A percentile compares a stretch with the other conserved stretches of the same genome.
phyloP scores from a whole-genome alignment of 2,888 invertebrate genomes.

The Drosophila demipolita region DNA sequence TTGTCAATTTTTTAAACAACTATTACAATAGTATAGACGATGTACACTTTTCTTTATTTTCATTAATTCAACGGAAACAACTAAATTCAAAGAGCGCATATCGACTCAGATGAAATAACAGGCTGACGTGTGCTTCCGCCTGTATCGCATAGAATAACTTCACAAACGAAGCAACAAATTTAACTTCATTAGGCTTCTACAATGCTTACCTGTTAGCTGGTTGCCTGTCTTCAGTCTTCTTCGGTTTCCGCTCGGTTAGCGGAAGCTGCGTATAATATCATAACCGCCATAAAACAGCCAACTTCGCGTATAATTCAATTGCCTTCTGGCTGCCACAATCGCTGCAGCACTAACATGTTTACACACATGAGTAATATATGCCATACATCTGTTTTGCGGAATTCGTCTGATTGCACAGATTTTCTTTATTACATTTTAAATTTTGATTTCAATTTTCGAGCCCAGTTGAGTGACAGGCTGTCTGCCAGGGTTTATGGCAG shows the following conservation, averaged over 20 bases:
- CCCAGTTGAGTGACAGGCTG: conserved; percentile 28
- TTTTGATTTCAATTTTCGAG: conserved; percentile 46
- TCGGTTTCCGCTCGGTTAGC: conserved; percentile 57
- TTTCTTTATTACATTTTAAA: conserved; percentile 54
- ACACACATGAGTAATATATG: conserved; percentile 21
- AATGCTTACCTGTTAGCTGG: conserved; percentile 34
- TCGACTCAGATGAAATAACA: conserved; percentile 7
- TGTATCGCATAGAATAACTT: neutral
- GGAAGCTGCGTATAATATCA: conserved; percentile 63
- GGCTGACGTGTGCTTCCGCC: neutral
- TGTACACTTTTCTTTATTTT: neutral
- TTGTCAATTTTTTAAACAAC: neutral
- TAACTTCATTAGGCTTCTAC: conserved; percentile 51
- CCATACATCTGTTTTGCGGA: conserved; percentile 3
- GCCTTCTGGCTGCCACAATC: conserved; percentile 31
- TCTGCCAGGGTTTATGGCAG: conserved; percentile 19
- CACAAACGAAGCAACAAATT: conserved; percentile 13
- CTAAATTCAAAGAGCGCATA: neutral
- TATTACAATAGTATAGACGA: neutral
- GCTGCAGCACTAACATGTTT: conserved; percentile 24
- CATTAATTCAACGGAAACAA: neutral
- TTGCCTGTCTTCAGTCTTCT: conserved; percentile 27
- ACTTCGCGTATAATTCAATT: conserved; percentile 52
- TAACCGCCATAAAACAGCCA: conserved; percentile 54
- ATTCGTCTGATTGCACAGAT: conserved; percentile 13